Base-by-base conservation (phyloP, 2,888 invertebrate species). In the Euzetes globulus region DNA sequence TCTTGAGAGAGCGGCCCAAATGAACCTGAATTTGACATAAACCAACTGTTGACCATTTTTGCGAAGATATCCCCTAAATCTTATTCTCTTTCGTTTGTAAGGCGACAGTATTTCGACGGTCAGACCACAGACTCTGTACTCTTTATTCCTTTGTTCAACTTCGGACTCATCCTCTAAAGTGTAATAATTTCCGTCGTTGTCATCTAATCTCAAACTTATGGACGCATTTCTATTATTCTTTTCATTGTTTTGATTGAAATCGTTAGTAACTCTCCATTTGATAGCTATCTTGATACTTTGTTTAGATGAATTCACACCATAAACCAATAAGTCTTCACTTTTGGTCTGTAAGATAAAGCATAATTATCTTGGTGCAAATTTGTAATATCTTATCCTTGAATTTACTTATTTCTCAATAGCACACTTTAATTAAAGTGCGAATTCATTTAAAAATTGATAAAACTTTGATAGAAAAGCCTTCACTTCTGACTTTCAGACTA, bases 11-110 rank as follows among this genome's bases (percentile, higher is more conserved):
- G 50, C 25, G 22, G 29, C 68, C 25, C 73, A 73, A 15, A 73
- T 27, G 33, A 73, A 73, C 22, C 73, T 41, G 22, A 73, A 33
- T 22, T 60, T 71, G 1, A 68, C 65, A 41, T 29, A 73, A 41
- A 63, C 33, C 41, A 73, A 27, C 29, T 73, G 17, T 13, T 25
- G 4, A 33, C 71, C 65, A 73, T 73, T 65, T 17, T 73, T 73
- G n/a, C 1, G 6, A 1, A 73, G 73, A 73, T 73, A 73, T 25
- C 73, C 73, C 19, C 73, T 37, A 41, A 73, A 73, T 19, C 71
- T 68, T n/a, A 73, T 73, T 41, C 73, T 29, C 15, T 17, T 63
- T 19, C 22, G 68, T 25, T 19, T 73, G 27, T 37, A 63, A 5
- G 47, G 25, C n/a, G 37, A 19, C 19, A 63, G 3, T 29, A 63